These are phyloP conservation scores for Spodoptera frugiperda DNA, from an alignment of 1,140 invertebrate genomes.

Conservation along the genomic window DNA sequence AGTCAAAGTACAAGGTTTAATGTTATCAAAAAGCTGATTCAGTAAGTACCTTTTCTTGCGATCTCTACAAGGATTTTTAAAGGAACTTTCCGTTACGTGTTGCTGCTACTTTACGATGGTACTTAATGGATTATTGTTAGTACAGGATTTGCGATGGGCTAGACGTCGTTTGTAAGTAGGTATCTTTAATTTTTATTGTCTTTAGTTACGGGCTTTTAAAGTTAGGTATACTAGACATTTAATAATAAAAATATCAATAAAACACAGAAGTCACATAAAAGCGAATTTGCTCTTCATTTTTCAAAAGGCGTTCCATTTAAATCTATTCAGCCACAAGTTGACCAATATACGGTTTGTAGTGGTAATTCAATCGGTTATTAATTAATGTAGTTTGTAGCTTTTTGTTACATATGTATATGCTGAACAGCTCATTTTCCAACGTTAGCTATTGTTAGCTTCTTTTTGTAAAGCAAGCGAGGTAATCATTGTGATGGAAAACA, in stretches of 20 bases:
- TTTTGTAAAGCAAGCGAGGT: constrained; percentile 21
- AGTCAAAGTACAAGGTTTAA: constrained; percentile 41
- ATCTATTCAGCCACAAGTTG: background rate
- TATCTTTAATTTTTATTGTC: too few species aligned
- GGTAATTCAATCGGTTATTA: background rate
- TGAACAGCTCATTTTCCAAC: constrained; percentile 12
- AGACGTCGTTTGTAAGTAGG: too few species aligned
- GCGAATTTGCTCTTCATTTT: constrained; percentile 30
- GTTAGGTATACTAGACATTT: too few species aligned
- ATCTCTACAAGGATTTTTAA: constrained; percentile 3
- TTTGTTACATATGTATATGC: constrained; percentile 27
- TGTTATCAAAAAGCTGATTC: constrained; percentile 36
- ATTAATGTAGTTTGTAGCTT: background rate
- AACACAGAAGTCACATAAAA: too few species aligned
- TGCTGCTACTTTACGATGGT: background rate
- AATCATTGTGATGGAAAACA: constrained; percentile 30
- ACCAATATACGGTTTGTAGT: too few species aligned
- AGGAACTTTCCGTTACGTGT: background rate
- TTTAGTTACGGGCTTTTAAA: too few species aligned
- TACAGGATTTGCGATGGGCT: too few species aligned
- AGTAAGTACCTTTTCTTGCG: too few species aligned
- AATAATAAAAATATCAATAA: too few species aligned
- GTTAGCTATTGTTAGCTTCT: background rate
- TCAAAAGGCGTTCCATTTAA: background rate
- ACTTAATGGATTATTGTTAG: constrained; percentile 16